Evolutionary conservation across 2,888 invertebrate genomes (phyloP).

Genomic region (Aporophyla nigra): DNA sequence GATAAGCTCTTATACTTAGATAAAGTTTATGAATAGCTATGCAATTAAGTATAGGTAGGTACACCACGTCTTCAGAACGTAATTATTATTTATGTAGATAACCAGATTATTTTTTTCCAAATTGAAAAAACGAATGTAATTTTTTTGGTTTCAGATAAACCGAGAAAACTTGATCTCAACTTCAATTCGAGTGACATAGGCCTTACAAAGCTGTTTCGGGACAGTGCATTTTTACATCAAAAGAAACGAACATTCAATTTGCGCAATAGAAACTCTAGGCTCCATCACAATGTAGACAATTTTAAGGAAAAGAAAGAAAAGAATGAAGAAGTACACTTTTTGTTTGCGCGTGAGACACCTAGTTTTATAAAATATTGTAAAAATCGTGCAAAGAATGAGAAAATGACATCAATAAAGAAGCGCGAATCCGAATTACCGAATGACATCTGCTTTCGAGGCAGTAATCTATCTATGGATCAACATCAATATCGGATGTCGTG

Average conservation of each 20-base stretch:
- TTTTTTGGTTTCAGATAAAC: conserved; percentile 53
- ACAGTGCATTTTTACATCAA: conserved; percentile 6
- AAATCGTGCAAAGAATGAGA: conserved; percentile 27
- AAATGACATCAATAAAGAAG: conserved; percentile 10
- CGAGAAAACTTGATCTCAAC: conserved; percentile 32
- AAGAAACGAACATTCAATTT: conserved; percentile 36
- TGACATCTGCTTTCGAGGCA: conserved; percentile 65
- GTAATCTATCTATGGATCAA: conserved; percentile 38
- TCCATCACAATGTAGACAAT: conserved; percentile 29
- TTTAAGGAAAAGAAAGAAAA: conserved; percentile 22
- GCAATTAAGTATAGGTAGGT: not conserved
- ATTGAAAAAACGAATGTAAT: no score
- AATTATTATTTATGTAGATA: not conserved
- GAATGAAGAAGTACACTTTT: conserved; percentile 28
- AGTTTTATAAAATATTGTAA: conserved; percentile 29
- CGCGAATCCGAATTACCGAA: conserved; percentile 28
- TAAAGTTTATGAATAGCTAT: not conserved
- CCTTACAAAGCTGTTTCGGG: conserved; percentile 22
- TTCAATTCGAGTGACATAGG: conserved; percentile 42
- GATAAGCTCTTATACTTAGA: not conserved
- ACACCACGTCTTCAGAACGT: no score
- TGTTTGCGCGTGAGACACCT: conserved; percentile 35
- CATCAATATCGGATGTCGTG: conserved; percentile 45
- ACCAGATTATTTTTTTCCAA: not conserved
- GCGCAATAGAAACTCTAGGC: conserved; percentile 39